These are phyloP conservation scores for Cryptosula pallasiana DNA, from an alignment of 2,888 invertebrate genomes.

Conservation along the genomic window DNA sequence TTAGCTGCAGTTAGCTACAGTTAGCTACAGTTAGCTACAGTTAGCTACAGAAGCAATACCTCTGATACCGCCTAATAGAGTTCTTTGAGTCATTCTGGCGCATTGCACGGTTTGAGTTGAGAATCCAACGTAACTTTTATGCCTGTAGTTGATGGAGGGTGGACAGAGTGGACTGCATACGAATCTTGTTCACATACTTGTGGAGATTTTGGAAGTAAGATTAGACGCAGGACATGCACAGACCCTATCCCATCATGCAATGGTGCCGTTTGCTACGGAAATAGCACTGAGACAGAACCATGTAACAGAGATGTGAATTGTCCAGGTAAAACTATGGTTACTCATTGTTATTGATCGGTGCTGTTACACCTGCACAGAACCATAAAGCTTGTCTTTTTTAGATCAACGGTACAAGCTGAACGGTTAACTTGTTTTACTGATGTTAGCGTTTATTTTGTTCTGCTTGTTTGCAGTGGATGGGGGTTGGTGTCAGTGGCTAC, in stretches of 20 bases:
- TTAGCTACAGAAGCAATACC: too few relatives aligned
- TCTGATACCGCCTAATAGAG: too few relatives aligned
- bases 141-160: constrained; percentile 29
- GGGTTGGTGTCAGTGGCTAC: constrained; percentile 1
- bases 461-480: not conserved
- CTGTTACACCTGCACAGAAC: too few relatives aligned
- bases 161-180: constrained; percentile 31
- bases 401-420: too few relatives aligned
- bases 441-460: too few relatives aligned
- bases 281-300: constrained; percentile 26
- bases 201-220: constrained; percentile 30
- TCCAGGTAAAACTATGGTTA: constrained; percentile 1
- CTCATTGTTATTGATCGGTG: too few relatives aligned
- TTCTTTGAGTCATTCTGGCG: too few relatives aligned
- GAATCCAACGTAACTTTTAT: not conserved
- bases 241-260: constrained; percentile 30
- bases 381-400: too few relatives aligned
- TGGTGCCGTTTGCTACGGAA: constrained; percentile 31
- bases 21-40: too few relatives aligned
- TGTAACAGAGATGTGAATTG: constrained; percentile 28
- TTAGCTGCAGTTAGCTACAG: too few relatives aligned
- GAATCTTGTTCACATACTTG: constrained; percentile 31
- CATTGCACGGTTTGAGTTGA: too few relatives aligned
- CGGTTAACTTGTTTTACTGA: too few relatives aligned
- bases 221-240: constrained; percentile 30